A percentile compares a stretch with the other conserved stretches of the same genome.
phyloP scores from a whole-genome alignment of 2,113 vertebrate species.

The Gallinago undulata region DNA sequence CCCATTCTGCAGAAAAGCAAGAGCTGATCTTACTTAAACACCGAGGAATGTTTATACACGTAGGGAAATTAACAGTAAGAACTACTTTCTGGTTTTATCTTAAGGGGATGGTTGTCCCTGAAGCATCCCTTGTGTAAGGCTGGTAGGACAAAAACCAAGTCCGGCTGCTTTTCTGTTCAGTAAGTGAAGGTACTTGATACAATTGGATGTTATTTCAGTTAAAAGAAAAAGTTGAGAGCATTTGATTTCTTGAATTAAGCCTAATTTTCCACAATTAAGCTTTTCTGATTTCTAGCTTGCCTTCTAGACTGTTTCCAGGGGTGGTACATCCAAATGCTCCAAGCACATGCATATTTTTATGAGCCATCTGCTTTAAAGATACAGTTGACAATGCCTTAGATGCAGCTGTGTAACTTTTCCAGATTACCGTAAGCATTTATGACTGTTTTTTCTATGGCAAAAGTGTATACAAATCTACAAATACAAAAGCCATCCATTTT shows the following conservation, averaged over 20 bases:
- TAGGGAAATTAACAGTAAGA: background rate
- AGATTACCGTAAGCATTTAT: background rate
- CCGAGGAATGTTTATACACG: background rate
- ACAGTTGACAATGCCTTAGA: background rate
- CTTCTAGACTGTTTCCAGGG: background rate
- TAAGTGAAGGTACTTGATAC: background rate
- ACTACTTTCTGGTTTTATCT: background rate
- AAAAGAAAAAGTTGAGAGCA: background rate
- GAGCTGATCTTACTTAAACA: slow-evolving; percentile 29
- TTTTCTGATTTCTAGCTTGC: background rate
- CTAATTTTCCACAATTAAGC: background rate
- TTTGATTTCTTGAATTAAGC: background rate
- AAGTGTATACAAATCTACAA: background rate
- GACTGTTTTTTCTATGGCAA: background rate
- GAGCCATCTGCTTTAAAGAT: background rate
- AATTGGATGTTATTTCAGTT: background rate
- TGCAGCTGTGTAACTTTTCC: background rate
- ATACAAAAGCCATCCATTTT: background rate
- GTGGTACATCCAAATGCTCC: background rate
- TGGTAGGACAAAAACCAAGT: background rate
- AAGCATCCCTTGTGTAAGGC: background rate
- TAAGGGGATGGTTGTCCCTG: background rate
- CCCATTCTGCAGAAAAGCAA: slow-evolving; percentile 24
- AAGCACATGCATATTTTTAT: background rate
- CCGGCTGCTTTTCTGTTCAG: background rate